A percentile compares a stretch with the other conserved stretches of the same genome.
Evolutionary conservation across 30 jellyfish, hydroid and myxozoan genomes (phyloP).

Genomic region (Pelagia noctiluca): DNA sequence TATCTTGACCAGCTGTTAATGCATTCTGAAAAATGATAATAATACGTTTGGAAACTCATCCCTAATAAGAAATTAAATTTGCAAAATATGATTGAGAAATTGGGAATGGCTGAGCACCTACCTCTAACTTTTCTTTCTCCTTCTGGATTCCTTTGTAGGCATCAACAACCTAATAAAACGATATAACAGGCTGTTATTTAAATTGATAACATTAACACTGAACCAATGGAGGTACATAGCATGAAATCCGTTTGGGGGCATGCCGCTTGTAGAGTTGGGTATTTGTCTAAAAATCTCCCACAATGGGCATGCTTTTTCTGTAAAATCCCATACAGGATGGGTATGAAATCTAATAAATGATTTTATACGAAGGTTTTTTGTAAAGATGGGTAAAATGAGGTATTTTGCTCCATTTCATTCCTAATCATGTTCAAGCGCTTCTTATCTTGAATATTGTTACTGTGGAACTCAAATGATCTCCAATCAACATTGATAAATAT

Average conservation of each 20-base stretch:
- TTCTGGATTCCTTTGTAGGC: constrained; percentile 91
- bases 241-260: no score
- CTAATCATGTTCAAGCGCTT: no score
- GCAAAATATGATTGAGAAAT: not conserved
- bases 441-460: not conserved
- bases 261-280: no score
- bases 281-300: no score
- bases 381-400: no score
- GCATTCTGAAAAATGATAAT: constrained; percentile 53
- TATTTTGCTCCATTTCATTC: no score
- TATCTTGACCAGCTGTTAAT: constrained; percentile 89
- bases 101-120: not conserved
- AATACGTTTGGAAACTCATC: not conserved
- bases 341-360: no score
- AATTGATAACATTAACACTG: no score
- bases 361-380: no score
- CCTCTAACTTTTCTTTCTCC: constrained; percentile 97
- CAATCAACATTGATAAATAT: not conserved
- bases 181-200: not conserved
- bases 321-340: no score
- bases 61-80: not conserved
- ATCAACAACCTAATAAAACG: constrained; percentile 82
- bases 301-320: no score
- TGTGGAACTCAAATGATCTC: not conserved
- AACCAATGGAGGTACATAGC: no score